Evolutionary conservation across 2,888 invertebrate species (phyloP), one percentile per base, ranked within the genome.

Genomic region (Bombylius discolor): DNA sequence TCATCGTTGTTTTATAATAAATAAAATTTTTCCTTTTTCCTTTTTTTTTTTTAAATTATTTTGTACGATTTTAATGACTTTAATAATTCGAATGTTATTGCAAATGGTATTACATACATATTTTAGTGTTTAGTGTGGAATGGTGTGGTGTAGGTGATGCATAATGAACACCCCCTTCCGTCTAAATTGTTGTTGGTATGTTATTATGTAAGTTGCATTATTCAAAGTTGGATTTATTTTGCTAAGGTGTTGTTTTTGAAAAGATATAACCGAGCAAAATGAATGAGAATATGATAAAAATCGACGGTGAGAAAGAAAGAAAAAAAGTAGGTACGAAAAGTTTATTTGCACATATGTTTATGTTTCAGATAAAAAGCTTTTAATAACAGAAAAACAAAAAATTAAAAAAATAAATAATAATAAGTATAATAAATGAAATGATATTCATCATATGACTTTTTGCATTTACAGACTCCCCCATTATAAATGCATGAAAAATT

Each of bases 291-390:
- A 23, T 23, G 23, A 3, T 1, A 3, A 23, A 23, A 23, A 23
- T 23, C 3, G 23, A 23, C 23, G 23, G 23, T 23, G 23, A 23
- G 23, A 23, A 23, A 23, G 23, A 23, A 23, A 23, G 3, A 23
- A 23, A 23, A 23, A 23, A 23, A 3, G 23, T 23, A 49, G 54
- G 46, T 52, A 32, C 54, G n/a, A 33, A 54, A 54, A 49, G 54
- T 49, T 49, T 45, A 47, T 13, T 31, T 33, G 12, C 34, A 4
- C 53, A 31, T 23, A 23, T 23, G 23, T 23, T 23, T 23, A 49
- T 54, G 54, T 49, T 54, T 49, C 54, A 54, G 23, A 47, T 49
- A 54, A 54, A 54, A 54, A 51, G 49, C 54, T 54, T 54, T 54
- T 54, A 54, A 54, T 54, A 45, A 46, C 49, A 54, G 49, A 23